Percentiles rank a stretch among this genome's conserved stretches.
These are phyloP conservation scores for Holacanthella duospinosa DNA, from an alignment of 2,888 invertebrate genomes.

Conservation along the genomic window DNA sequence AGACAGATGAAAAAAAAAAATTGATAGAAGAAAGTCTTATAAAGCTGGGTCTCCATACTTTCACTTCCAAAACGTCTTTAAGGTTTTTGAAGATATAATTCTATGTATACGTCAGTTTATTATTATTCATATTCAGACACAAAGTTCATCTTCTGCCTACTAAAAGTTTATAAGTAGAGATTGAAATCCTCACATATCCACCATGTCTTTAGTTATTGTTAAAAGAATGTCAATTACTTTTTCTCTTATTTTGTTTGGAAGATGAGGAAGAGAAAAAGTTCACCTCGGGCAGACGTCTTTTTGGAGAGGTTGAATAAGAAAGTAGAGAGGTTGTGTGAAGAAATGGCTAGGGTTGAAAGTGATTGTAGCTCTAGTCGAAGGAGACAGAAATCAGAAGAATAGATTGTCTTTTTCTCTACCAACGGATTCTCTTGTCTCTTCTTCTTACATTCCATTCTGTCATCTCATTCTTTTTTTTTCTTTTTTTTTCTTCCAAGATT, in stretches of 20 bases:
- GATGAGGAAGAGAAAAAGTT: neutral
- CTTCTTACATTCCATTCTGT: conserved; percentile 3
- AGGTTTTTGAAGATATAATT: too few relatives aligned
- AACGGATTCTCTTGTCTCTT: conserved; percentile 1
- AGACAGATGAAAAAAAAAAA: too few relatives aligned
- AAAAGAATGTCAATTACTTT: conserved; percentile 5
- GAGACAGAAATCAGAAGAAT: neutral
- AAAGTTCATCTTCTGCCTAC: neutral
- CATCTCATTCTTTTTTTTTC: neutral
- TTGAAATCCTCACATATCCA: neutral
- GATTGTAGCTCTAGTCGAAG: neutral
- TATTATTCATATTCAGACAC: neutral
- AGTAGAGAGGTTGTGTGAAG: neutral
- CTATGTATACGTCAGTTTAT: too few relatives aligned
- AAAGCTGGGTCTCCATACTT: too few relatives aligned
- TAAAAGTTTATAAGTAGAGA: neutral
- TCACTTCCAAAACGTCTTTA: too few relatives aligned
- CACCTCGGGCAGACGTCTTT: neutral
- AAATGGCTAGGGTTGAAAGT: neutral
- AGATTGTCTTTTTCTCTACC: neutral
- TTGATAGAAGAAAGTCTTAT: too few relatives aligned
- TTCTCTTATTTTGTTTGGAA: conserved; percentile 1
- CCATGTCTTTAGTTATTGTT: neutral
- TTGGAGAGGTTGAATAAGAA: neutral
- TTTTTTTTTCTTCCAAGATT: neutral